phyloP scores from a whole-genome alignment of 2,888 invertebrate species.

The Deilephila elpenor region DNA sequence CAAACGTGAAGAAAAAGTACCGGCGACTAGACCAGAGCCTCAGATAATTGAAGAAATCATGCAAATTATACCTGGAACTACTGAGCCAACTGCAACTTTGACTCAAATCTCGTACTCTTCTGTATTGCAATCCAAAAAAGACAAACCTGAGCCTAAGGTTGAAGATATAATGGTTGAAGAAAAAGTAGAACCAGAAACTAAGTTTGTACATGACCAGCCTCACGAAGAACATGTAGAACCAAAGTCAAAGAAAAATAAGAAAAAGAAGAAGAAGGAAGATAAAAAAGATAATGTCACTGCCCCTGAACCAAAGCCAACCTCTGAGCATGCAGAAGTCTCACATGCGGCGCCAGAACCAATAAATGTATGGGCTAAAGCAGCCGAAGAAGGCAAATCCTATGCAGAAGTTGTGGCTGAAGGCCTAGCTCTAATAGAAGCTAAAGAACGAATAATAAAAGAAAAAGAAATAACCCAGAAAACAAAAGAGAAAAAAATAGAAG shows the following conservation, averaged over 20 bases:
- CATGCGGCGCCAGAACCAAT: slow-evolving; percentile 34
- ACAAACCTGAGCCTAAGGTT: slow-evolving; percentile 37
- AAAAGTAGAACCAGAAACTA: slow-evolving; percentile 28
- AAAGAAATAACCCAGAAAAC: slow-evolving; percentile 19
- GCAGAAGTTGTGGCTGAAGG: slow-evolving; percentile 87
- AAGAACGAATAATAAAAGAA: slow-evolving; percentile 31
- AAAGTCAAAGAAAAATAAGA: slow-evolving; percentile 66
- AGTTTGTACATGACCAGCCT: slow-evolving; percentile 34
- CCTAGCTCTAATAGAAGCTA: slow-evolving; percentile 43
- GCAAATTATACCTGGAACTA: slow-evolving; percentile 34
- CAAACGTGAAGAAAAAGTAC: slow-evolving; percentile 34
- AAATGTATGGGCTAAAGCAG: slow-evolving; percentile 81
- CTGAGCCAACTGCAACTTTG: slow-evolving; percentile 34
- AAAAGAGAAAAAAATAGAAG: slow-evolving; percentile 41
- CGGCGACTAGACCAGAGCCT: background rate
- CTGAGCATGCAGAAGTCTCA: background rate
- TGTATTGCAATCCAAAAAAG: slow-evolving; percentile 54
- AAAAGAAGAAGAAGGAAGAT: slow-evolving; percentile 69
- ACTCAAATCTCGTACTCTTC: slow-evolving; percentile 56
- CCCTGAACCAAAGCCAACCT: background rate
- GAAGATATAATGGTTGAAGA: slow-evolving; percentile 23
- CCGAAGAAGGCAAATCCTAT: slow-evolving; percentile 87
- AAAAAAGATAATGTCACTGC: slow-evolving; percentile 48
- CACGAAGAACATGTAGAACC: slow-evolving; percentile 50
- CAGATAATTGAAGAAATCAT: slow-evolving; percentile 35